A percentile compares a stretch with the other conserved stretches of the same genome.
These are phyloP conservation scores for Colletes collaris DNA, from an alignment of 2,888 invertebrate genomes.

Conservation along the genomic window DNA sequence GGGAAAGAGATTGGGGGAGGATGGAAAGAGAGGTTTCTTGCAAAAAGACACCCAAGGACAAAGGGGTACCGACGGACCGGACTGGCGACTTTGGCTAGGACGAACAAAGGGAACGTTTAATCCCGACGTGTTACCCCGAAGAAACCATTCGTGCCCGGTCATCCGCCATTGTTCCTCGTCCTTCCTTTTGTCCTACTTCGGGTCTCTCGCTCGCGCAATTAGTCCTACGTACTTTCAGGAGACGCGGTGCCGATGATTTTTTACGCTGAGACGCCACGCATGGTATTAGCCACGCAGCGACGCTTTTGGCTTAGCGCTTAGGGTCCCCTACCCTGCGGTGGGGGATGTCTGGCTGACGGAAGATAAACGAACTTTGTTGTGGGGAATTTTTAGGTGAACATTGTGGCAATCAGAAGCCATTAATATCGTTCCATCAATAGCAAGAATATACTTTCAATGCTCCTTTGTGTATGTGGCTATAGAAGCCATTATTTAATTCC, in stretches of 20 bases:
- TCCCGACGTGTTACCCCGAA: constrained; percentile 71
- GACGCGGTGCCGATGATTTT: constrained; percentile 28
- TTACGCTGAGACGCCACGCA: background rate
- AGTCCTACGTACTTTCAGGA: constrained; percentile 42
- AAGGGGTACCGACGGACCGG: constrained; percentile 68
- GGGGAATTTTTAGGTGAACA: too few species aligned
- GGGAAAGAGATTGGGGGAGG: constrained; percentile 14
- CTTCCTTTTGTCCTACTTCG: constrained; percentile 63
- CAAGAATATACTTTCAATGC: too few species aligned
- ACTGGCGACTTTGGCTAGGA: constrained; percentile 65
- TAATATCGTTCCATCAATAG: too few species aligned
- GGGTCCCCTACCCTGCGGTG: too few species aligned
- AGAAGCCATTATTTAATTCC: too few species aligned
- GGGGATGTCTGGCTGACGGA: too few species aligned
- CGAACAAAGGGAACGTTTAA: constrained; percentile 74
- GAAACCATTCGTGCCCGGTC: constrained; percentile 67
- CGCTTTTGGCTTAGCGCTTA: background rate
- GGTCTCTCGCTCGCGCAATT: constrained; percentile 57
- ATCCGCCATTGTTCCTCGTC: constrained; percentile 64
- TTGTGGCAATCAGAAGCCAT: too few species aligned
- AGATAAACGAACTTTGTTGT: too few species aligned
- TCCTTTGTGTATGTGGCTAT: too few species aligned
- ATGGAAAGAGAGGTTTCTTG: constrained; percentile 53
- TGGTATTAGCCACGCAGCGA: background rate
- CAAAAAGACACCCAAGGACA: constrained; percentile 71